A percentile compares a stretch with the other conserved stretches of the same genome.
phyloP scores from a whole-genome alignment of 2,888 invertebrate species.

The Meloe dianella region DNA sequence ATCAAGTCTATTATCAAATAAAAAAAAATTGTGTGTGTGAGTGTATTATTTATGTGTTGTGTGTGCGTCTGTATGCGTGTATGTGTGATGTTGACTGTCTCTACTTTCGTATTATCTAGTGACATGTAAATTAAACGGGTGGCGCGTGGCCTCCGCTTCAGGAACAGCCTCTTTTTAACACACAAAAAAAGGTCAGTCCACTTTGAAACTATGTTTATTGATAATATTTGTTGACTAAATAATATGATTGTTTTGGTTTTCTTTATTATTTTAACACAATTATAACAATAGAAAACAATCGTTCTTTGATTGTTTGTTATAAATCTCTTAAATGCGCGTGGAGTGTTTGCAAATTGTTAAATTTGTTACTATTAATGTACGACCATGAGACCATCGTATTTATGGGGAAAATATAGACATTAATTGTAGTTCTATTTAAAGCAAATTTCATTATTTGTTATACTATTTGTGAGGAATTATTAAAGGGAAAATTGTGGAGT shows the following conservation, averaged over 20 bases:
- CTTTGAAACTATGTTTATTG: neutral
- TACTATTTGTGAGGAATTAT: too few relatives aligned
- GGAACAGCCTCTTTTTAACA: conserved; percentile 12
- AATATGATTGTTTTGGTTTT: too few relatives aligned
- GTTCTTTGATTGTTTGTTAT: neutral
- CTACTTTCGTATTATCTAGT: neutral
- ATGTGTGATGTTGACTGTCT: neutral
- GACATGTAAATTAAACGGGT: conserved; percentile 20
- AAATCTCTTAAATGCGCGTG: conserved; percentile 7
- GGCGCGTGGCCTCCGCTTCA: conserved; percentile 15
- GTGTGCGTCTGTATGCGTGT: neutral
- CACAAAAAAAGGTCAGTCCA: conserved; percentile 23
- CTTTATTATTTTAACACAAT: neutral
- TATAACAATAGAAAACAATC: neutral
- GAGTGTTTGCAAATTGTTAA: conserved; percentile 15
- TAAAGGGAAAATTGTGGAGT: neutral
- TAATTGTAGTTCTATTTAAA: conserved; percentile 9
- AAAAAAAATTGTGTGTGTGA: neutral
- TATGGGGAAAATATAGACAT: conserved; percentile 2
- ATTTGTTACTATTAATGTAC: conserved; percentile 16
- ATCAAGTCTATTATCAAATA: conserved; percentile 1
- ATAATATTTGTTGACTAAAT: too few relatives aligned
- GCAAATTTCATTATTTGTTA: neutral
- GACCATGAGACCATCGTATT: conserved; percentile 12
- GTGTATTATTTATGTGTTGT: neutral